Evolutionary conservation across 2,888 invertebrate genomes (phyloP), one percentile per base, ranked within the genome.

Genomic region (Uloborus plumipes): DNA sequence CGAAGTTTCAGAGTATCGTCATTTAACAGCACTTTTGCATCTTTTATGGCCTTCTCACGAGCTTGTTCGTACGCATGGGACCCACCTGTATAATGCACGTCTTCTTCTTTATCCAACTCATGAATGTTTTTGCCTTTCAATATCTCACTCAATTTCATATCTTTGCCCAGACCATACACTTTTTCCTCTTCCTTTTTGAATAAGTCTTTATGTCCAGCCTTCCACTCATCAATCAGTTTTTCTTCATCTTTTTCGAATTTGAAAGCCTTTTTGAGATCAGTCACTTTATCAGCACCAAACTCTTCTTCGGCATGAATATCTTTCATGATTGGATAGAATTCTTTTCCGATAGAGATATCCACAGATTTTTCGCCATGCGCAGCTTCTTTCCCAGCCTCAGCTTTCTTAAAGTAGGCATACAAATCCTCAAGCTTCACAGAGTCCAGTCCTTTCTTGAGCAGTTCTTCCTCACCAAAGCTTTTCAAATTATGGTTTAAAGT

Each of bases 21-120:
- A 39, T 14, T 31, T 3, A 55, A 14, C 31, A 53, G 55, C 53
- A 69, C 55, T 39, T 66, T 72, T 7, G 74, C 66, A 69, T 80
- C 80, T 31, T 49, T 61, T n/a, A 69, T 58, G 15, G 64, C 80
- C 49, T 74, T 50, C 20, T 80, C 74, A 13, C 61, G 61, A 11
- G 80, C 80, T 31, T 53, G 62, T 70, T 80, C 80, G n/a, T 80
- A 80, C 3, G 80, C 73, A 31, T 26, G 62, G 2, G 80, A 67
- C 16, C 80, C 80, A 53, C 15, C 18, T 16, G 62, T 9, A 20
- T 20, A 20, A 62, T 62, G 62, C 6, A 62, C 6, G 39, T 14
- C 16, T 62, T 62, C 62, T 39, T 62, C 62, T 39, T 62, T 59
- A 59, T 58, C 11, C 9, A 53, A 16, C 2, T 55, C 18, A 18